Conservation (phyloP, 2,113 vertebrate species). For the Phrynocephalus versicolor region DNA sequence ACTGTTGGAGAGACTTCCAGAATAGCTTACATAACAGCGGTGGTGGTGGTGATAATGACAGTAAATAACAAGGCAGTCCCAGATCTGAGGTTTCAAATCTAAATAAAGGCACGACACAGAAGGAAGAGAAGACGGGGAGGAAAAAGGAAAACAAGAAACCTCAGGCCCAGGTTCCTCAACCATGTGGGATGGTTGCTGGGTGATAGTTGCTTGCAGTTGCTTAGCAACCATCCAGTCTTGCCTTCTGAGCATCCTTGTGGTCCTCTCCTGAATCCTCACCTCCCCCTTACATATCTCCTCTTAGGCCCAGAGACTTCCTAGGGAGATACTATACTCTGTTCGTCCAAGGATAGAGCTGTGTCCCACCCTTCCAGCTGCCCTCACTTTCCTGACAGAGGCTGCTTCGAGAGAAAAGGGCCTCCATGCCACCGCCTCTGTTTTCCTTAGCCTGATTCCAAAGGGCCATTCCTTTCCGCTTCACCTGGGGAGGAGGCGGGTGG, state of each 20-base stretch:
- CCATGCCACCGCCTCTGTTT: neutral
- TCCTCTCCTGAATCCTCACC: neutral
- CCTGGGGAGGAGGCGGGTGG: neutral
- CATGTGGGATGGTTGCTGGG: too few species aligned
- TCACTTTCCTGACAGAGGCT: neutral
- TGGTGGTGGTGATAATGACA: too few species aligned
- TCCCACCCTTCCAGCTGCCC: neutral
- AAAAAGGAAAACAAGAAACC: too few species aligned
- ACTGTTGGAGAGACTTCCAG: neutral
- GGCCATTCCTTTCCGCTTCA: neutral
- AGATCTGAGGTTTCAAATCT: neutral
- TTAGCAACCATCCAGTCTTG: neutral
- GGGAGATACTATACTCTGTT: neutral
- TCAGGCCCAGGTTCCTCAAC: too few species aligned
- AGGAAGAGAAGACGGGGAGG: too few species aligned
- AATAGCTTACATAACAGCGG: neutral
- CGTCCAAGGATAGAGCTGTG: neutral
- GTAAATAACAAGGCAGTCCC: neutral
- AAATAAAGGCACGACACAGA: too few species aligned
- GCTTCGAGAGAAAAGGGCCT: neutral
- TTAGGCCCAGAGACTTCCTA: neutral
- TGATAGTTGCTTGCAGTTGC: too few species aligned
- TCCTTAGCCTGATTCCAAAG: constrained; percentile 6
- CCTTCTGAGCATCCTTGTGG: neutral
- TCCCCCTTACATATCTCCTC: neutral